Evolutionary conservation across 2,888 invertebrate genomes (phyloP), one percentile per base, ranked within the genome.

Genomic region (Drosophila trichaetosa): DNA sequence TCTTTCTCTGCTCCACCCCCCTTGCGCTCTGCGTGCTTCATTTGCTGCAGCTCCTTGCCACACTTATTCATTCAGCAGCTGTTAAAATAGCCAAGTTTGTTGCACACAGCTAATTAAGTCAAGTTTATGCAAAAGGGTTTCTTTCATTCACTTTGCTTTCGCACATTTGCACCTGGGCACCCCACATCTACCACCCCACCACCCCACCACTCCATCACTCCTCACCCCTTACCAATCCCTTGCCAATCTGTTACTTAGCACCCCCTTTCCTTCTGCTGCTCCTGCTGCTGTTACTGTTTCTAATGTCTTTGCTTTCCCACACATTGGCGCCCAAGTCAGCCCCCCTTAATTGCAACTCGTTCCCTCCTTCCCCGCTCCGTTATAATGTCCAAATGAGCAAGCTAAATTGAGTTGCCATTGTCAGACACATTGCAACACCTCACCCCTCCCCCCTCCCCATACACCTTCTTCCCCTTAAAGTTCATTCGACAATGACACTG

Each of bases 51-150:
- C 42, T 11, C 2, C 56, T 21, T 31, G 38, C 49, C 33, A 27
- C 53, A 59, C 59, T 74, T 72, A 46, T 24, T 46, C 24, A 16
- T 70, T 68, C 70, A 75, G 76, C 84, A 84, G 73, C 84, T 84
- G 84, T 84, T 88, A 69, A 84, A 84, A 84, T 88, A 79, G 88
- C 83, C 90, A 84, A 90, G 90, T 90, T 90, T 79, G 83, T 80
- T 86, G 87, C 74, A 80, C 56, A 29, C 87, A 73, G 89, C 87
- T 86, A 86, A 86, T 90, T 86, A 89, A 86, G 86, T 86, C 89
- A 90, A 89, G 84, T 85, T 85, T 85, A 90, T 85, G 84, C 84
- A 90, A 82, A 82, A 73, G 62, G 61, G 69, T 53, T 74, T 59
- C 57, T 57, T 38, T 69, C 27, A 49, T 13, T n/a, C 78, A 69